Base-by-base conservation (phyloP, 2,113 vertebrate genomes). In the Kryptolebias marmoratus region DNA sequence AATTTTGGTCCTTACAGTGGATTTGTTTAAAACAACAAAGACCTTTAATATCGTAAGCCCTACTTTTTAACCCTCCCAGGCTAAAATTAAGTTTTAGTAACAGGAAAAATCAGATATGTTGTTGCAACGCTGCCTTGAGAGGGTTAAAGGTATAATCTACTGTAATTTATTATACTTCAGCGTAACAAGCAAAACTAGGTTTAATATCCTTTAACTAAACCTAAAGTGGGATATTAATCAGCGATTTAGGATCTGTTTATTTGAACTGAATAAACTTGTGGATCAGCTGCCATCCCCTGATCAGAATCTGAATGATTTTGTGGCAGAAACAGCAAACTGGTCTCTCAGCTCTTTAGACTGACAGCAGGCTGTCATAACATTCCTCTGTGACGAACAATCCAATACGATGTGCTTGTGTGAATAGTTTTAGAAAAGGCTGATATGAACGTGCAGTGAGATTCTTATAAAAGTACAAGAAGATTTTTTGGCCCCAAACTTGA, bases 301-400 rank as follows among this genome's bases (percentile, higher is more conserved):
- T 2, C 14, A 50, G 10, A 52, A 56, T 61, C 69, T 50, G 53
- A 36, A 61, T 45, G 70, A 57, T 71, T 22, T 22, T 69, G 57
- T 66, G 66, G 36, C 27, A 65, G 47, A 78, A 79, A 70, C 50
- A 75, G 76, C 55, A 36, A 62, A 39, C 31, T 18, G 59, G n/a
- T 57, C 28, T 50, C 48, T 45, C 22, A 36, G 32, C 58, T 67
- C 12, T 63, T 28, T 16, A 59, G 68, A 72, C 60, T 13, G 32
- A 61, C 16, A 71, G 22, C 45, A 54, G 16, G 53, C 42, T 30
- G 14, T 42, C 0, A 4, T 28, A 59, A 77, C 75, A 72, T 83
- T 76, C 68, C 52, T 55, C 63, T 48, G 44, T 61, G 39, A 68
- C 80, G 73, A 75, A 81, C 12, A 68, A 65, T 61, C 65, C 60